Base-by-base conservation (phyloP, 1,140 invertebrate genomes). In the Diachasmimorpha longicaudata region DNA sequence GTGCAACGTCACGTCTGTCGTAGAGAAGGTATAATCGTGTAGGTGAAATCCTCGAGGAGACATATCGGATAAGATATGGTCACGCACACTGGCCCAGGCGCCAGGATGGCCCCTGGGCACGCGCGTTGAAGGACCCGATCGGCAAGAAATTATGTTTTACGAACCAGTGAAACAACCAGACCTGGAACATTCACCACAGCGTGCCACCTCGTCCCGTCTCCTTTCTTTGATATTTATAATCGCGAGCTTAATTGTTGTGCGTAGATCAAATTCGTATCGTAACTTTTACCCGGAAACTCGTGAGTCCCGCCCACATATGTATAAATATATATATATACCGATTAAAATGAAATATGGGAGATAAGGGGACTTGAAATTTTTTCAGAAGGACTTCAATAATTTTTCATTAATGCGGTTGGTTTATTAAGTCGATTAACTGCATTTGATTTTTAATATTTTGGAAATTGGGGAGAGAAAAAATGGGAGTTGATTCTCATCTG, bases 201-300 rank as follows among this genome's bases (percentile, higher is more conserved):
- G 63, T 36, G 11, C 37, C 48, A 36, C 9, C 23, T 48, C 14
- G 14, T 21, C 23, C 70, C 14, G n/a, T 44, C 16, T 70, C 1
- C 23, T 13, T 68, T 10, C 2, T 68, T n/a, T 39, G 80, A 79
- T 81, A 83, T 83, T 83, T 83, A 83, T 83, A 83, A 80, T 82
- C 70, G 72, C 42, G 70, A 81, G 78, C 78, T 83, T 83, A 83
- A 83, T 83, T 83, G 79, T 83, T 82, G 81, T 81, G 58, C 80
- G 81, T 83, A 83, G 80, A 83, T 83, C 81, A 83, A 74, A 21
- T 75, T 44, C 58, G 77, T 78, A 78, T 83, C 80, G 79, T 83
- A 82, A 83, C 78, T 81, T 39, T 63, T 81, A 66, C 77, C 76
- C 70, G 72, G 80, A 81, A 82, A 82, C 78, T 78, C 77, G 21